Evolutionary conservation across 2,113 vertebrate species (phyloP), one percentile per base, ranked within the genome.

Genomic region (Hassar affinis): DNA sequence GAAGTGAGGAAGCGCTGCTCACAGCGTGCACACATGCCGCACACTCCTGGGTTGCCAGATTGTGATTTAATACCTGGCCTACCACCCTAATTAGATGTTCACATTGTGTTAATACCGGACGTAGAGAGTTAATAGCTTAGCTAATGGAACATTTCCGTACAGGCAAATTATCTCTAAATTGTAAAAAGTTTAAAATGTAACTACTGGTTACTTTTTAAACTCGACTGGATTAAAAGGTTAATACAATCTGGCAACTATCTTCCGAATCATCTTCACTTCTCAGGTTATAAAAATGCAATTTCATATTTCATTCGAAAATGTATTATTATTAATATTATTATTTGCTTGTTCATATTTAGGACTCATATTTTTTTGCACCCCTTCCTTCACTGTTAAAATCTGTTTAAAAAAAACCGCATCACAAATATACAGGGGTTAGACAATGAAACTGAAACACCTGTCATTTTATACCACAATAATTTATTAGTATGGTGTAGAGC

Each of bases 1-100:
- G 78, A 66, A 66, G 79, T 52, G 80, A 87, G 84, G 84, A 85
- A 84, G 69, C 59, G 22, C 69, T 14, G 47, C 72, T 72, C 45
- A 14, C 51, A 56, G 51, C 14, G n/a, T 25, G 6, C 1, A 64
- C 78, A 68, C 79, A 80, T n/a, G 62, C 47, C 38, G 30, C 17
- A 80, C 54, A 81, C 79, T 69, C 30, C 62, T 7, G 79, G 14
- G 79, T 81, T 81, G 79, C 79, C 79, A 81, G 64, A 81, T 81
- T 64, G 38, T 33, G 15, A 14, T 27, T 30, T 12, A 3, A 6
- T 5, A 22, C 12, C 42, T 3, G 7, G 0, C 0, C 2, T 30
- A 42, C 3, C 25, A 4, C 1, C 4, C 0, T 10, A 0, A 25
- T 14, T 12, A 2, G 20, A 25, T 12, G 38, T 45, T 71, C 22